Evolutionary conservation across 2,888 invertebrate species (phyloP).

Genomic region (Netelia inedita): DNA sequence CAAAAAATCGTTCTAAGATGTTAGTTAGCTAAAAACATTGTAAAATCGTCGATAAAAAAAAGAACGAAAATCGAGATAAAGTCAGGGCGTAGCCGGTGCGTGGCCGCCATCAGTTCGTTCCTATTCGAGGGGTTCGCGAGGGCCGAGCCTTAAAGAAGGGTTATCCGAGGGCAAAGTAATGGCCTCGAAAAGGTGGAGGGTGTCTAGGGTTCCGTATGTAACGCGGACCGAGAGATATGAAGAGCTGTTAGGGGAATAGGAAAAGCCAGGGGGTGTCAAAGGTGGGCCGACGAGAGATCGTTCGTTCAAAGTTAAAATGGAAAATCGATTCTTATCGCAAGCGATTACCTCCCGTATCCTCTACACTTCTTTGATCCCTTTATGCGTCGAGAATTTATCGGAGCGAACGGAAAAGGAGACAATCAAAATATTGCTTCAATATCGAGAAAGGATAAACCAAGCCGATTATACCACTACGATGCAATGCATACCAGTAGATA

Average conservation of each 20-base stretch:
- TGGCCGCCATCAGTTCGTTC: conserved; percentile 45
- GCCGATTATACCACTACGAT: neutral
- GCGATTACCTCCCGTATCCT: conserved; percentile 37
- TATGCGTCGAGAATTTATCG: conserved; percentile 36
- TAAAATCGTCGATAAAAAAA: conserved; percentile 69
- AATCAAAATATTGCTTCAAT: conserved; percentile 56
- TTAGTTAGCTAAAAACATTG: conserved; percentile 76
- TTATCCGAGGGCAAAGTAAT: conserved; percentile 76
- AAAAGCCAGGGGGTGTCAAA: conserved; percentile 33
- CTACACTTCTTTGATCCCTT: conserved; percentile 45
- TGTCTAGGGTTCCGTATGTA: conserved; percentile 47
- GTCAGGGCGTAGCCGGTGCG: conserved; percentile 74
- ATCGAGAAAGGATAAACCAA: conserved; percentile 1
- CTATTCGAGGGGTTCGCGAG: neutral
- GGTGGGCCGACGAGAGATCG: conserved; percentile 10
- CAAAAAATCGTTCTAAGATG: conserved; percentile 15
- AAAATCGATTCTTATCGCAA: conserved; percentile 60
- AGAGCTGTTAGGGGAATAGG: conserved; percentile 34
- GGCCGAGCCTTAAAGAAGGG: conserved; percentile 75
- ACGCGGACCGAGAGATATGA: conserved; percentile 40
- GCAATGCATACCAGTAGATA: conserved; percentile 5
- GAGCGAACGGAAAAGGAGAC: conserved; percentile 21
- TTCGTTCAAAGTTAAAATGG: conserved; percentile 55
- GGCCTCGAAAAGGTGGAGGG: conserved; percentile 65
- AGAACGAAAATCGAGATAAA: conserved; percentile 77